Base-by-base conservation (phyloP, 2,113 vertebrate species). In the Pyxicephalus adspersus region DNA sequence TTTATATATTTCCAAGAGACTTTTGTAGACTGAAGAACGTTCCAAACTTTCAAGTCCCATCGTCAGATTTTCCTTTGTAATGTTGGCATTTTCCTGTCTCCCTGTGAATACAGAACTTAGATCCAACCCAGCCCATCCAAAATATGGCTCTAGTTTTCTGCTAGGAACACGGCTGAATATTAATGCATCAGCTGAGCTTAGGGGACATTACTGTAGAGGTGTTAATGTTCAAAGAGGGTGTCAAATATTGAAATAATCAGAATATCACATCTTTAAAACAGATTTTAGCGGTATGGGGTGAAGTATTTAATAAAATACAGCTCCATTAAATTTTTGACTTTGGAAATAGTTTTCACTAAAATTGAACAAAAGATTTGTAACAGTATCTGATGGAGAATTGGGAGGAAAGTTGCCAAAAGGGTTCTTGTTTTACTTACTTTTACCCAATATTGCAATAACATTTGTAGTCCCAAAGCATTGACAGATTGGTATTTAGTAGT, bases 11-110 rank as follows among this genome's bases (percentile, higher is more conserved):
- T 45, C 66, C 31, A 34, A 23, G 66, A 22, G 38, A 25, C 19
- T 66, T 66, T 34, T 34, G 28, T 22, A 3, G 31, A 22, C n/a
- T 50, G 38, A 50, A 51, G 45, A 16, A 19, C 22, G 20, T n/a
- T 22, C 18, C n/a, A 68, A 68, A 45, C 29, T 22, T 50, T 68
- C 45, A 7, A 50, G n/a, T 9, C 22, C 7, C 2, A 8, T 16
- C 25, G 66, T 68, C 34, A 50, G 66, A 50, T n/a, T 68, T 68
- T 51, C 31, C 34, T 38, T 17, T 65, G 13, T 65, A 65, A 65
- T 65, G 26, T 31, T 28, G 26, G 17, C 26, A 15, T 65, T 23
- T 23, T 18, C 3, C 28, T 65, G 15, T 18, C 64, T 65, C 23
- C 16, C n/a, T 18, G 15, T 68, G 34, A 45, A 15, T 9, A 15